Base-by-base conservation (phyloP, 1,140 invertebrate species). In the Philotrypesis tridentata region DNA sequence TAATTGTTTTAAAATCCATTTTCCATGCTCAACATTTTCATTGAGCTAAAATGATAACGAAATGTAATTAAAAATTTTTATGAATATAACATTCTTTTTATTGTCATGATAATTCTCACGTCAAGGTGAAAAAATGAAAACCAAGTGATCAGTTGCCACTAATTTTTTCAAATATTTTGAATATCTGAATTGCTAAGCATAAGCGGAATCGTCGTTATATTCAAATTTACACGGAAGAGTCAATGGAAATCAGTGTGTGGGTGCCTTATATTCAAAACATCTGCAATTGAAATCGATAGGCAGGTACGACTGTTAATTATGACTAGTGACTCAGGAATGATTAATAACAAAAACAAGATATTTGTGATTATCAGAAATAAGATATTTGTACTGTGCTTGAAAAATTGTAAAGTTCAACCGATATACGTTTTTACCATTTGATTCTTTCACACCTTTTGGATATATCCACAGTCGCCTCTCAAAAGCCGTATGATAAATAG, bases 211-310 rank as follows among this genome's bases (percentile, higher is more conserved):
- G 43, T 61, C 27, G 23, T 60, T 40, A 23, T 73, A 80, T 80
- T 72, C 70, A 67, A 80, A 80, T 74, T 2, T 25, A 74, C 6
- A 17, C 71, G 71, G 60, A 80, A 80, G 27, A 17, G 63, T 78
- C 37, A 68, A 68, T 78, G 8, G 8, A 65, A 48, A 8, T 48
- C 14, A 21, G 2, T 48, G 65, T 21, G 75, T 78, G 40, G 75
- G 37, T n/a, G 25, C 25, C 4, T 55, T 17, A 73, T 29, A 73
- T 29, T 55, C 17, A 68, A n/a, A 48, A 48, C 37, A 40, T 72
- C 23, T 2, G 9, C 12, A 67, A 67, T 77, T 1, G 6, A 29
- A 68, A 68, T 31, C 74, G 74, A 75, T 75, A 75, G 23, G 40
- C 40, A 43, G 23, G 23, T 25, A 72, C 60, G 7, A 60, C 21